Evolutionary conservation across 2,888 invertebrate genomes (phyloP).

Genomic region (Mythimna lalbum): DNA sequence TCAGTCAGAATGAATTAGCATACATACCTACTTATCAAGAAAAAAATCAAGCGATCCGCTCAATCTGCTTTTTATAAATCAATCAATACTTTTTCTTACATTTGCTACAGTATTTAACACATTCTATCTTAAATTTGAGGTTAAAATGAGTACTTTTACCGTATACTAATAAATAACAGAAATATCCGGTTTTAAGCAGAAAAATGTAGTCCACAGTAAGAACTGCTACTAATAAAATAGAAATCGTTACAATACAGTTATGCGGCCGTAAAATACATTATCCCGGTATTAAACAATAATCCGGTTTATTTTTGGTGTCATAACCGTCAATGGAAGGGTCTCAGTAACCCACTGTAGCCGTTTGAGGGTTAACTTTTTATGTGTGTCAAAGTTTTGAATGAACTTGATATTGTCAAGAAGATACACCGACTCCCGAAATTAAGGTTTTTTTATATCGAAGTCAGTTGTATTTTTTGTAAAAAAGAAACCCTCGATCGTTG

Average conservation of each 20-base stretch:
- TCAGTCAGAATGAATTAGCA: slow-evolving; percentile 41
- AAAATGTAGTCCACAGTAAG: slow-evolving; percentile 63
- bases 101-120: slow-evolving; percentile 49
- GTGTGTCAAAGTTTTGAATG: slow-evolving; percentile 32
- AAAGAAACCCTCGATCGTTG: not conserved
- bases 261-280: slow-evolving; percentile 70
- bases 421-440: too few relatives aligned
- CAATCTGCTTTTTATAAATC: slow-evolving; percentile 12
- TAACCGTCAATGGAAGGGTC: slow-evolving; percentile 55
- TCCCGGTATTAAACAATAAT: slow-evolving; percentile 60
- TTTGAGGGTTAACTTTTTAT: slow-evolving; percentile 41
- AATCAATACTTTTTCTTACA: slow-evolving; percentile 14
- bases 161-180: slow-evolving; percentile 59
- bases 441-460: too few relatives aligned
- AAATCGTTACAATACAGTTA: slow-evolving; percentile 71
- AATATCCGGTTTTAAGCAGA: slow-evolving; percentile 61
- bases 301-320: slow-evolving; percentile 64
- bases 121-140: slow-evolving; percentile 51
- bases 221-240: slow-evolving; percentile 65
- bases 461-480: not conserved
- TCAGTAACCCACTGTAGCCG: slow-evolving; percentile 46
- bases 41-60: slow-evolving; percentile 22
- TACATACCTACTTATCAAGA: slow-evolving; percentile 18
- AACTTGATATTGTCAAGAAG: slow-evolving; percentile 2
- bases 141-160: slow-evolving; percentile 28